These are phyloP conservation scores for Philopedon plagiatum DNA, from an alignment of 2,888 invertebrate genomes.

Conservation along the genomic window DNA sequence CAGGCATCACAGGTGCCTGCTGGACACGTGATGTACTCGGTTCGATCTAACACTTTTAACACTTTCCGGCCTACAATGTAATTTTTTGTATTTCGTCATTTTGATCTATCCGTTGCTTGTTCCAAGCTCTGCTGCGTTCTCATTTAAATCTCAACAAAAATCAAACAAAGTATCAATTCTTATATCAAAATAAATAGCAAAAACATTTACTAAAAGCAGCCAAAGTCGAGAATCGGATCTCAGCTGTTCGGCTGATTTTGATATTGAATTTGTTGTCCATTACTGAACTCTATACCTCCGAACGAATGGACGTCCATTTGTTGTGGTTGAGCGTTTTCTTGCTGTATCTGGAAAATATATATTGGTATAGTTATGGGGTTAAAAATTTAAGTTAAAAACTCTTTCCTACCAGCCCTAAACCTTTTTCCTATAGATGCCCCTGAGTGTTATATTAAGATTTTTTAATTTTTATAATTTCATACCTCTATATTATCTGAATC, in stretches of 20 bases:
- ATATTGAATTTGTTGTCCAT: constrained; percentile 61
- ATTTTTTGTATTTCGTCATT: neutral
- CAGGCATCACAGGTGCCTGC: too few species aligned
- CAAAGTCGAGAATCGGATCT: constrained; percentile 63
- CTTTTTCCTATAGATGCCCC: too few species aligned
- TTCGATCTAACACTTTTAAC: too few species aligned
- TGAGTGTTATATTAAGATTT: too few species aligned
- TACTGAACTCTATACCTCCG: constrained; percentile 64
- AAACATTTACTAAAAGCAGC: constrained; percentile 57
- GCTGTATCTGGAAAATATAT: constrained; percentile 41
- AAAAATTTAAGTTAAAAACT: too few species aligned
- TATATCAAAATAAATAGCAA: neutral
- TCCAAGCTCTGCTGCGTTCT: constrained; percentile 1
- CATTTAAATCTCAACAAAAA: neutral
- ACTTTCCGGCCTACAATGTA: neutral
- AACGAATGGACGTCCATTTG: constrained; percentile 53
- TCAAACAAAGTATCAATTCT: neutral
- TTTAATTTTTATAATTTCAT: too few species aligned
- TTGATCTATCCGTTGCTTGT: neutral
- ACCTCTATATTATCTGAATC: constrained; percentile 71
- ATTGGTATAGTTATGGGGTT: neutral
- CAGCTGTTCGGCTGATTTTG: constrained; percentile 67
- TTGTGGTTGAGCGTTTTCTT: constrained; percentile 36
- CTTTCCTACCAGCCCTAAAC: too few species aligned
- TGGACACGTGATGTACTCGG: too few species aligned